A percentile compares a stretch with the other conserved stretches of the same genome.
phyloP scores from a whole-genome alignment of 2,888 invertebrate species.

The Volucella inflata region DNA sequence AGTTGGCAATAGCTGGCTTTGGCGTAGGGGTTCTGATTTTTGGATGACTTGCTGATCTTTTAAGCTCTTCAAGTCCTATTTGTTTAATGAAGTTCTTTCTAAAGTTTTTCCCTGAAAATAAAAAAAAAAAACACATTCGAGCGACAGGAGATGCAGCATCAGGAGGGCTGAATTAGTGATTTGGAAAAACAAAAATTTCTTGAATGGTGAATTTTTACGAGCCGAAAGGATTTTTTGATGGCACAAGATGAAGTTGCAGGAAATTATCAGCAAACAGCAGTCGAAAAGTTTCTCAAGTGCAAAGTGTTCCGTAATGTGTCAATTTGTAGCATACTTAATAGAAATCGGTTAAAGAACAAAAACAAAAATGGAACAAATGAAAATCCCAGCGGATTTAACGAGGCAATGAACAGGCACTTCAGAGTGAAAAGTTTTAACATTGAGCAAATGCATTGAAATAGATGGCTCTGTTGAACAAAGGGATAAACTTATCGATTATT shows the following conservation, averaged over 20 bases:
- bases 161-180: slow-evolving; percentile 53
- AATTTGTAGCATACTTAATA: slow-evolving; percentile 48
- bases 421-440: slow-evolving; percentile 5
- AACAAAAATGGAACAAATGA: no score
- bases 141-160: neutral
- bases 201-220: slow-evolving; percentile 52
- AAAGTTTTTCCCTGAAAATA: slow-evolving; percentile 57
- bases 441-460: neutral
- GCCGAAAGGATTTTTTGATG: slow-evolving; percentile 32
- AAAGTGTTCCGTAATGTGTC: slow-evolving; percentile 51
- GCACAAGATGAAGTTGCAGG: slow-evolving; percentile 48
- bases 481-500: no score
- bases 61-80: slow-evolving; percentile 74
- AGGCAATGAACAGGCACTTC: neutral
- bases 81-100: slow-evolving; percentile 70
- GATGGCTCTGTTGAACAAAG: no score
- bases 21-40: slow-evolving; percentile 65
- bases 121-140: slow-evolving; percentile 33
- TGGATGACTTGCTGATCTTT: slow-evolving; percentile 75
- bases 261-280: slow-evolving; percentile 53
- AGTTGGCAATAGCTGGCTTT: neutral
- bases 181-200: slow-evolving; percentile 66
- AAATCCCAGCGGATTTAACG: neutral
- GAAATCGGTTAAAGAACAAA: neutral
- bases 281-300: slow-evolving; percentile 38